Percentiles rank a stretch among this genome's conserved stretches.
Evolutionary conservation across 2,888 invertebrate species (phyloP).

Genomic region (Hanleya hanleyi): DNA sequence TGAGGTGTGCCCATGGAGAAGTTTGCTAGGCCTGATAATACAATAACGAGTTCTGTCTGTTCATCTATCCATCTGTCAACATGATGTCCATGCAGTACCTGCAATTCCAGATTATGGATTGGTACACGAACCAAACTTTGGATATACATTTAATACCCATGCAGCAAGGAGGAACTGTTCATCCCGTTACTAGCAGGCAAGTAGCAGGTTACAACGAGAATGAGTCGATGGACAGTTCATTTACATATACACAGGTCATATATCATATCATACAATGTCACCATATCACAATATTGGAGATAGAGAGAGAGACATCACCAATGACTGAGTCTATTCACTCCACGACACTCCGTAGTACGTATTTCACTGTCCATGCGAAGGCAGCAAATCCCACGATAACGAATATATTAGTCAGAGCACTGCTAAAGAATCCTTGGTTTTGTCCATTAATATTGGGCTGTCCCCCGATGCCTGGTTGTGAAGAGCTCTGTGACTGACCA

Average conservation of each 20-base stretch:
- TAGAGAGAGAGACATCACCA: background rate
- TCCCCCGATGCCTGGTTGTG: background rate
- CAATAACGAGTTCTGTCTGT: no score
- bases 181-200: no score
- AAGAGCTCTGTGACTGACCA: slow-evolving; percentile 30
- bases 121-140: no score
- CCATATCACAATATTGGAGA: background rate
- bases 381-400: slow-evolving; percentile 92
- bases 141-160: no score
- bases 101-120: no score
- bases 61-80: no score
- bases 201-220: no score
- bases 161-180: no score
- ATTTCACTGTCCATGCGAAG: slow-evolving; percentile 94
- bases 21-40: no score
- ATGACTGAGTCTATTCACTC: slow-evolving; percentile 41
- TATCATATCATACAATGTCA: background rate
- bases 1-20: no score
- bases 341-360: slow-evolving; percentile 77
- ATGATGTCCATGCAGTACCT: no score
- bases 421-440: slow-evolving; percentile 61
- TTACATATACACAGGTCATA: background rate
- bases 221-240: background rate
- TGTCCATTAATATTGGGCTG: slow-evolving; percentile 10
- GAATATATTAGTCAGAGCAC: slow-evolving; percentile 88